Evolutionary conservation across 2,797 vertebrate species (phyloP).

Genomic region (Phylloscopus collybita): DNA sequence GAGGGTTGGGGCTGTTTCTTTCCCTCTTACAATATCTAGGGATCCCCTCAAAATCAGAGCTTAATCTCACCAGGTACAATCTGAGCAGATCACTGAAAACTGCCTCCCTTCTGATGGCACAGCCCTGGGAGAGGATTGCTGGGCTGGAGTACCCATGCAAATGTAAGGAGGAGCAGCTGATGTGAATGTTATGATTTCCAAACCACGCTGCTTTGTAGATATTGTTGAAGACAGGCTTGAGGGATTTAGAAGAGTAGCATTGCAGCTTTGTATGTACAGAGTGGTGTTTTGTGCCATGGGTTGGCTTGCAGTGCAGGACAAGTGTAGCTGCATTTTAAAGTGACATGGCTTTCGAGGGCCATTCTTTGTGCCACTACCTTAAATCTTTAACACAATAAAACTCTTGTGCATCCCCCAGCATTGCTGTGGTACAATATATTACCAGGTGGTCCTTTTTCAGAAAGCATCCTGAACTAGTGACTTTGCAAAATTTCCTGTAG

Average conservation of each 20-base stretch:
- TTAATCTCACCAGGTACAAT: neutral
- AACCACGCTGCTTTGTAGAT: neutral
- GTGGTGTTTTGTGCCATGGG: neutral
- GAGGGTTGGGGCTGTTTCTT: fast-evolving
- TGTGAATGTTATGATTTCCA: neutral
- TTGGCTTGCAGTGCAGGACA: neutral
- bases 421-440: neutral
- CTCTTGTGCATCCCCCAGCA: neutral
- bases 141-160: neutral
- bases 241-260: neutral
- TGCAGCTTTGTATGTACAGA: neutral
- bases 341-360: neutral
- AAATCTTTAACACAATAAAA: neutral
- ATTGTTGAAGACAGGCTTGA: neutral
- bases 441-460: neutral
- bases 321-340: neutral
- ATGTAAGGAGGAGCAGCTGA: neutral
- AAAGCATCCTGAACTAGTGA: neutral
- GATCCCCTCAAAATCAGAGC: neutral
- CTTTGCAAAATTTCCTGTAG: neutral
- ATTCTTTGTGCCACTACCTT: neutral
- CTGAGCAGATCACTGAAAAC: neutral
- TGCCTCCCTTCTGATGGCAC: neutral
- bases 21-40: neutral
- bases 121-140: neutral